phyloP scores from a whole-genome alignment of 2,888 invertebrate species.

The Heliothis peltigera region DNA sequence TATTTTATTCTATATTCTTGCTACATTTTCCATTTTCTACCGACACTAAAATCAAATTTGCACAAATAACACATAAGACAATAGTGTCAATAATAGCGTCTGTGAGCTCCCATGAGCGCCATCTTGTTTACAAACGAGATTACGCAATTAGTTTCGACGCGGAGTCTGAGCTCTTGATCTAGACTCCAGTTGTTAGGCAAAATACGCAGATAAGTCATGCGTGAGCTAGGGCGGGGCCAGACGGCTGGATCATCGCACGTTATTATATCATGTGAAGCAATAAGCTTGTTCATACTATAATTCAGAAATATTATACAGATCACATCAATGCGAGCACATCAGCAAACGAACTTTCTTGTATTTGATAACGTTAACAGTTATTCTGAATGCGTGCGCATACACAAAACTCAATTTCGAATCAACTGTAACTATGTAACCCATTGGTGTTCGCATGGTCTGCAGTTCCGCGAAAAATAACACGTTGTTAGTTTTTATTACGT shows the following conservation, averaged over 20 bases:
- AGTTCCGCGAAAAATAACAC: too few relatives aligned
- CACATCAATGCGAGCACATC: too few relatives aligned
- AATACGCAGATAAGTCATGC: constrained; percentile 42
- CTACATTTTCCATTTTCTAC: neutral
- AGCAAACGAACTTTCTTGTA: too few relatives aligned
- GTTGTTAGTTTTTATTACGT: too few relatives aligned
- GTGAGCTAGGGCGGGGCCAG: constrained; percentile 22
- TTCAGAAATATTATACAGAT: constrained; percentile 14
- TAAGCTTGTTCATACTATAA: neutral
- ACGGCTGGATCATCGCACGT: constrained; percentile 18
- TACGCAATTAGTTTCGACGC: constrained; percentile 35
- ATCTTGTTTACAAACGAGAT: constrained; percentile 29
- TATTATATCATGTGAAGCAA: constrained; percentile 10
- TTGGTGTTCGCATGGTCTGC: neutral
- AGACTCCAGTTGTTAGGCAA: constrained; percentile 41
- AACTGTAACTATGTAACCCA: neutral
- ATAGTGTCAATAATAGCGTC: neutral
- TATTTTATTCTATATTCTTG: neutral
- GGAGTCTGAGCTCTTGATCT: constrained; percentile 37
- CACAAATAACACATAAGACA: neutral
- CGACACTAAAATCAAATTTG: neutral
- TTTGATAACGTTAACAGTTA: too few relatives aligned
- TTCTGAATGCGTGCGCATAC: too few relatives aligned
- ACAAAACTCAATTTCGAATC: too few relatives aligned
- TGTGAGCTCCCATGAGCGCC: constrained; percentile 4